Conservation (phyloP, 2,113 vertebrate genomes). For the Oreochromis tanganicae region DNA sequence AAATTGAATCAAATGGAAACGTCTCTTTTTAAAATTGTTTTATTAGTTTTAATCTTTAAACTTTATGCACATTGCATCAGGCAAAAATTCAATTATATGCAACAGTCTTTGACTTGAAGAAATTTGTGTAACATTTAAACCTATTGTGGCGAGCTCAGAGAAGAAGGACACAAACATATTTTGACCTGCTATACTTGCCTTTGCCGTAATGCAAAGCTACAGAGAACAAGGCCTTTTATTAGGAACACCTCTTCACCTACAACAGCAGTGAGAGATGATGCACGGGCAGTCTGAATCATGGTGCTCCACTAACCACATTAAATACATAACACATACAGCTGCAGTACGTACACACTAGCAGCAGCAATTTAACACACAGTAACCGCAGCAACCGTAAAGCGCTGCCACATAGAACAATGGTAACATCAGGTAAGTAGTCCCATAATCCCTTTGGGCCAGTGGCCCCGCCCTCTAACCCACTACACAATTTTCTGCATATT, state of each 20-base stretch:
- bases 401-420: no score
- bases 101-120: not conserved
- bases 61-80: not conserved
- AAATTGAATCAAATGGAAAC: rapidly evolving
- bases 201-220: not conserved
- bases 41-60: not conserved
- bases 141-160: not conserved
- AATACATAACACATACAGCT: not conserved
- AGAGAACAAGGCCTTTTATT: not conserved
- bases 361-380: no score
- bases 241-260: not conserved
- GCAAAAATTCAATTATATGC: not conserved
- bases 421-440: no score
- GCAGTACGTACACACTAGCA: no score
- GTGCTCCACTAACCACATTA: not conserved
- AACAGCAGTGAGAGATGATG: not conserved
- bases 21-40: not conserved
- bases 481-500: no score
- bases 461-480: no score
- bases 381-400: no score
- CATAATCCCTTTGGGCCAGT: no score
- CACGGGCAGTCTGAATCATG: not conserved
- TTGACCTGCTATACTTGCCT: not conserved
- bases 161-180: not conserved
- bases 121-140: not conserved